Evolutionary conservation across 2,888 invertebrate genomes (phyloP), one percentile per base, ranked within the genome.

Genomic region (Ganaspis brasiliensis): DNA sequence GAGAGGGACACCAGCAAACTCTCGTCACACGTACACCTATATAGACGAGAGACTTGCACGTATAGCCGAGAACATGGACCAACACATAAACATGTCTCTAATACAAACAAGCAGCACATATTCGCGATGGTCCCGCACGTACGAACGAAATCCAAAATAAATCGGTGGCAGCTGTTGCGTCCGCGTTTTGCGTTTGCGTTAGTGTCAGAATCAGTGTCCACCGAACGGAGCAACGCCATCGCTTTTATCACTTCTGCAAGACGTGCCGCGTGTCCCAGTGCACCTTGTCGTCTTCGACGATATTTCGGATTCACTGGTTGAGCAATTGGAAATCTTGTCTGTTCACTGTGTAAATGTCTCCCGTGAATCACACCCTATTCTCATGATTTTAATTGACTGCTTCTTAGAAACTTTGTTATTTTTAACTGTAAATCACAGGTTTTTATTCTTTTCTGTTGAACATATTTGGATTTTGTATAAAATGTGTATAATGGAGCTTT

Each of bases 131-230:
- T 79, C 72, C 77, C 70, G 80, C 73, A 75, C 74, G 75, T 72
- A 78, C 81, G 79, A 72, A 82, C 85, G 84, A 86, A 87, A 88
- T 90, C 87, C 85, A 89, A 90, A 91, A 91, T 90, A 90, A 91
- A 91, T 91, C 87, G 87, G 84, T 83, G 84, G 86, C 90, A 91
- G 90, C 89, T 91, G 90, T 88, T 88, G 87, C 87, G 84, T 83
- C 81, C 84, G 85, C 84, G 83, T 87, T 85, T 86, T 81, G 84
- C 84, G 78, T 82, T 82, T 77, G 84, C 84, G 82, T 85, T 84
- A 84, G 82, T 85, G 85, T 86, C 85, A 85, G 81, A 85, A 80
- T 85, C 84, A 83, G 84, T 84, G 83, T 85, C 84, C 82, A 83
- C 80, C 76, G 81, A 78, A 75, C 77, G 73, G 76, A 80, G 81